Evolutionary conservation across 2,888 invertebrate species (phyloP), one percentile per base, ranked within the genome.

Genomic region (Drepana falcataria): DNA sequence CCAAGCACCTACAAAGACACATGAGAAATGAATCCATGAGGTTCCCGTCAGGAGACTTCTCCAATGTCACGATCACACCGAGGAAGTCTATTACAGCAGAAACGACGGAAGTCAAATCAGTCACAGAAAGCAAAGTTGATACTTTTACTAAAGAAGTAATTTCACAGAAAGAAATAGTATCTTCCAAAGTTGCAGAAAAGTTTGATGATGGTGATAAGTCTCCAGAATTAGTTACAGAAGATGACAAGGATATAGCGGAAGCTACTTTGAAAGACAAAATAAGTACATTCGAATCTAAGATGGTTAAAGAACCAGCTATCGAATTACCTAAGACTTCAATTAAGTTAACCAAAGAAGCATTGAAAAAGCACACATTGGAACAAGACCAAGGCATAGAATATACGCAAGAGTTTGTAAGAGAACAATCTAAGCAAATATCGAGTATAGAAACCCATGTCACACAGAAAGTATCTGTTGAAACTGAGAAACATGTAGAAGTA

Each of bases 131-230:
- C 35, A 86, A 82, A 73, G 56, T 65, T 47, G 86, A 87, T 35
- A 72, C 73, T 4, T 79, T 78, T 47, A 73, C 79, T 0, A 87
- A 77, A 68, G 89, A 88, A 68, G 65, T 69, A 1, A 90, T 90
- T 56, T 89, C 91, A 5, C 87, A 89, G 69, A 90, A 91, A 72
- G 88, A 90, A 76, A 86, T 85, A 37, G 84, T 83, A 9, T 88
- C 75, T 49, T 87, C 90, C 37, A 92, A 91, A 78, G 91, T 93
- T n/a, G 91, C 91, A 79, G 91, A 92, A 71, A 93, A 93, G 72
- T 66, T 86, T 53, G 89, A 90, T 4, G 89, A 88, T 61, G 88
- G 89, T 53, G 87, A 88, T 68, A 86, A 75, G 64, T 85, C 80
- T 56, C 91, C 88, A 51, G 91, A 90, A 64, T 73, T 91, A 55